Evolutionary conservation across 37 sponge, comb jelly and placozoan species (phyloP), one percentile per base, ranked within the genome.

Genomic region (Theonella swinhoei): DNA sequence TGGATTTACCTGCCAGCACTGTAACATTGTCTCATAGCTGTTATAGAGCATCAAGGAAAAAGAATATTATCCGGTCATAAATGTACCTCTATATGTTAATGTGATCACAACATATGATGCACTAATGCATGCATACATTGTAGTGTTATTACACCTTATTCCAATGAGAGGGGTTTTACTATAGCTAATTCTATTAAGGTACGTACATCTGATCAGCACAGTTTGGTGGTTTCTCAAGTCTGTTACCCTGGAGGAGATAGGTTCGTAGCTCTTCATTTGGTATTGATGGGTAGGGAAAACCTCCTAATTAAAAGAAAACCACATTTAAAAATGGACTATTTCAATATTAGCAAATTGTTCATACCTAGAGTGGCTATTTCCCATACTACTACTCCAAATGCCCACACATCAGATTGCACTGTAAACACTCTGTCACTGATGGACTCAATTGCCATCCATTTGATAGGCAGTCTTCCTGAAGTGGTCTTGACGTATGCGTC

Each of bases 401-500:
- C 43, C 93, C 93, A 92, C 79, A 89, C 94, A 85, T 93, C 94
- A 69, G 86, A 80, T 28, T 80, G 68, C 28, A 74, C 54, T 3
- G 94, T 93, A 35, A 93, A 93, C 70, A 79, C 94, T 73, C 87
- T 65, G 64, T 93, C 78, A 0, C 26, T 69, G 23, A 93, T 85
- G 60, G 87, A 86, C 77, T 93, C 94, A 68, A 93, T 74, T 22
- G 94, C 89, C 94, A 93, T 89, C 94, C 94, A 93, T n/a, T 80
- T 88, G 69, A 74, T 77, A 3, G 94, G 94, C 33, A 89, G 70
- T 20, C 80, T 73, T 1, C 90, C 94, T 0, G 40, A 30, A 4
- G 71, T 86, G 39, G 66, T 86, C 87, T 93, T 93, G 63, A 86
- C 74, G 65, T 93, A 93, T 5, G 73, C 72, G 25, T 83, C 74